Percentiles rank a stretch among this genome's conserved stretches.
These are phyloP conservation scores for Ammodytes dubius DNA, from an alignment of 2,113 vertebrate species.

Conservation along the genomic window DNA sequence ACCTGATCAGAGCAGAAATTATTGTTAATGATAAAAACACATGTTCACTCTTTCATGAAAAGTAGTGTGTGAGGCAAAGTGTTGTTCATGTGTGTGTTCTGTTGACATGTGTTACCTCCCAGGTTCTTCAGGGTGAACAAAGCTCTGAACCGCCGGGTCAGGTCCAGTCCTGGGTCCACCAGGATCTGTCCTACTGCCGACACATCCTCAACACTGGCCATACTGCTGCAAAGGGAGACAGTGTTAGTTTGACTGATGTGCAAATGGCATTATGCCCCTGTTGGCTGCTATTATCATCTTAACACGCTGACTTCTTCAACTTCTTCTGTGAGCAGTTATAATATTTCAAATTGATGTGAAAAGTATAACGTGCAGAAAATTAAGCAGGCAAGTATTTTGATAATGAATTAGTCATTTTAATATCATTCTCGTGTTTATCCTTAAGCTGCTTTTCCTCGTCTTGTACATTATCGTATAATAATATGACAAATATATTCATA, in stretches of 20 bases:
- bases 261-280: not conserved
- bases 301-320: too few species aligned
- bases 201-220: constrained; percentile 83
- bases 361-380: too few species aligned
- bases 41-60: too few species aligned
- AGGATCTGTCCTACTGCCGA: constrained; percentile 85
- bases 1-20: too few species aligned
- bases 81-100: not conserved
- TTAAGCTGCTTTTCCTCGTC: not conserved
- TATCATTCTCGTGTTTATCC: not conserved
- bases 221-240: constrained; percentile 26
- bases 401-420: not conserved
- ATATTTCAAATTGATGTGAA: not conserved
- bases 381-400: too few species aligned
- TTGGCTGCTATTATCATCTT: not conserved
- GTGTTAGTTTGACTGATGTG: not conserved
- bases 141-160: constrained; percentile 91
- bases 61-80: too few species aligned
- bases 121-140: constrained; percentile 93
- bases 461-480: not conserved
- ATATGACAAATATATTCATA: not conserved
- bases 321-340: not conserved
- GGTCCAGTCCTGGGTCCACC: constrained; percentile 81
- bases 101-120: constrained; percentile 78
- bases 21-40: too few species aligned